Conservation (phyloP, 2,113 vertebrate genomes). For the Prochilodus magdalenae region DNA sequence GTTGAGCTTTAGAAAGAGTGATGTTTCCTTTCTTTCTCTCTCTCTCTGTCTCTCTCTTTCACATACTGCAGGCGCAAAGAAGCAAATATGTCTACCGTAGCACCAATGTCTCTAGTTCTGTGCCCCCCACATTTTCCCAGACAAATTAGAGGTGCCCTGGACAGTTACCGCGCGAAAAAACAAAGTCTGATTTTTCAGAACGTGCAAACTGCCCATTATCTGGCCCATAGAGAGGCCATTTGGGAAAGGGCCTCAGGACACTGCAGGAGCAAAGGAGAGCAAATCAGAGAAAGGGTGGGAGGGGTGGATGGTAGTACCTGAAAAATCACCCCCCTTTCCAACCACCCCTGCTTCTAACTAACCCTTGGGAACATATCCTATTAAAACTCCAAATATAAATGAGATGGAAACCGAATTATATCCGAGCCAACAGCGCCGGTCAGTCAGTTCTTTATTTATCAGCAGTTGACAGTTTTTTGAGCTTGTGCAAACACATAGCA, state of each 20-base stretch:
- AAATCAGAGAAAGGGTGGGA: conserved; percentile 61
- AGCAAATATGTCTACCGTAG: conserved; percentile 40
- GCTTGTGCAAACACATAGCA: not conserved
- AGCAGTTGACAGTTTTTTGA: not conserved
- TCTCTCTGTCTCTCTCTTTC: not conserved
- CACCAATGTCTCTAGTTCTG: conserved; percentile 55
- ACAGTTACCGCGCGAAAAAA: conserved; percentile 76
- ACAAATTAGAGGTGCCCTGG: conserved; percentile 83
- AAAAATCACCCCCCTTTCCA: conserved; percentile 78
- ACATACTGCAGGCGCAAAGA: conserved; percentile 20
- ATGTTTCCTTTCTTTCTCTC: conserved; percentile 80
- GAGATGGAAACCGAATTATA: conserved; percentile 28
- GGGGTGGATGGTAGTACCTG: conserved; percentile 60
- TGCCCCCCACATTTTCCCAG: conserved; percentile 72
- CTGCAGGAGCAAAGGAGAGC: conserved; percentile 64
- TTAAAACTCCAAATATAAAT: conserved; percentile 67
- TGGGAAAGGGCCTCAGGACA: conserved; percentile 80
- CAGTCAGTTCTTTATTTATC: conserved; percentile 9
- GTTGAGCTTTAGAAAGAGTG: conserved; percentile 84
- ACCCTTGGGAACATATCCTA: conserved; percentile 70
- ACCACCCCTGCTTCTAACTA: conserved; percentile 76
- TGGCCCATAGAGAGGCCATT: conserved; percentile 84
- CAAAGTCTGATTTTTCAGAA: conserved; percentile 84
- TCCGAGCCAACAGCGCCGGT: conserved; percentile 11
- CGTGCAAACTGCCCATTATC: conserved; percentile 86